Evolutionary conservation across 2,888 invertebrate species (phyloP), one percentile per base, ranked within the genome.

Genomic region (Patella depressa): DNA sequence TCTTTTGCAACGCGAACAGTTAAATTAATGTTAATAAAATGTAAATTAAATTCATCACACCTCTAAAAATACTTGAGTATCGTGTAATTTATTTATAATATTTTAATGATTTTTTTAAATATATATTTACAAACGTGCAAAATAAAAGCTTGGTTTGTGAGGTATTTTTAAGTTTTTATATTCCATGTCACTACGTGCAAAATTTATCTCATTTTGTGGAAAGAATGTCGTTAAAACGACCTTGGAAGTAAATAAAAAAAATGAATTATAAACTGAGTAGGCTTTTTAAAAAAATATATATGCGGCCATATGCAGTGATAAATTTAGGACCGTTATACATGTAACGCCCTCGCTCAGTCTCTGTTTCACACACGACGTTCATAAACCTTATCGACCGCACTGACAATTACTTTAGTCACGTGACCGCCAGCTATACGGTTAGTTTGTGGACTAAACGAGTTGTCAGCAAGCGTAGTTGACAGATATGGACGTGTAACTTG

Each of bases 381-480:
- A 65, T 65, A 65, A 65, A 65, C 65, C 65, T 65, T 65, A 65
- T 65, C 65, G 65, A 65, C 65, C 65, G 65, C 65, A 65, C 65
- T 14, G 65, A 65, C 19, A 24, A 24, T 24, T 24, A 65, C 65
- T 24, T 65, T 24, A 65, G 65, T 65, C 65, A 65, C 65, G 65
- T 65, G 65, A 65, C 19, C 24, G 24, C 65, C 24, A 65, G 65
- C 65, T 65, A 19, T 65, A 65, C 65, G 19, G 65, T 65, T 65
- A 24, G 65, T 65, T 65, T 65, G 65, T 24, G 19, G 19, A 24
- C 24, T 24, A 65, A 24, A 24, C 65, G 19, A 65, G 11, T 65
- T 65, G 19, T 65, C 19, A 65, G 65, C 65, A 11, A 65, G 65
- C 24, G 12, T 65, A 24, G 65, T 65, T 19, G 24, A 65, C 65